These are phyloP conservation scores for Teleogryllus occipitalis DNA, from an alignment of 1,140 invertebrate species.

Conservation along the genomic window DNA sequence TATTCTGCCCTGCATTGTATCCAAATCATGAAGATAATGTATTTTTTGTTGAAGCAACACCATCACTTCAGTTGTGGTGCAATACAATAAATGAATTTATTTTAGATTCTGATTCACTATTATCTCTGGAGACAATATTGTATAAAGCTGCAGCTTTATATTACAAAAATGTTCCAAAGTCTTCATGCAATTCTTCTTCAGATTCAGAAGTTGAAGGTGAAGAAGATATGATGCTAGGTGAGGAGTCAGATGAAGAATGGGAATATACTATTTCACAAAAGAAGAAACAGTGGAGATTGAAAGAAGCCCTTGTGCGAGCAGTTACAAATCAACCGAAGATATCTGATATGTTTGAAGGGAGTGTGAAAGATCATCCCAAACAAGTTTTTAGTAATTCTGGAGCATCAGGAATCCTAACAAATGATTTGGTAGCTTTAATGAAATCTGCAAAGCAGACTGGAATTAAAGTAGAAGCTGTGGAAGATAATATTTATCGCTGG, in stretches of 20 bases:
- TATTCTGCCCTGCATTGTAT: constrained; percentile 21
- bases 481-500: constrained; percentile 36
- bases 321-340: constrained; percentile 28
- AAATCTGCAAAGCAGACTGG: constrained; percentile 29
- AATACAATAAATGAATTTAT: constrained; percentile 32
- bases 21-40: constrained; percentile 26
- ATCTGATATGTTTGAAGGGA: constrained; percentile 26
- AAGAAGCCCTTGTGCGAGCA: constrained; percentile 30
- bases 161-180: not conserved
- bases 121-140: constrained; percentile 16
- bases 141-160: constrained; percentile 19
- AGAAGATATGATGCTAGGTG: constrained; percentile 21
- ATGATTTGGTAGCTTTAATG: constrained; percentile 35
- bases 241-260: constrained; percentile 28
- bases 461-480: constrained; percentile 33
- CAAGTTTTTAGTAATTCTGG: constrained; percentile 34
- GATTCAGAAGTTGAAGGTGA: constrained; percentile 22
- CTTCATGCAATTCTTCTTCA: constrained; percentile 12
- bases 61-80: constrained; percentile 29
- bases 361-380: constrained; percentile 27
- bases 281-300: constrained; percentile 34
- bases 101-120: constrained; percentile 17
- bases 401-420: constrained; percentile 34
- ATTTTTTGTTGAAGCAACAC: constrained; percentile 31
- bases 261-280: constrained; percentile 31